Base-by-base conservation (phyloP, 2,888 invertebrate species). In the Drosophila falleni region DNA sequence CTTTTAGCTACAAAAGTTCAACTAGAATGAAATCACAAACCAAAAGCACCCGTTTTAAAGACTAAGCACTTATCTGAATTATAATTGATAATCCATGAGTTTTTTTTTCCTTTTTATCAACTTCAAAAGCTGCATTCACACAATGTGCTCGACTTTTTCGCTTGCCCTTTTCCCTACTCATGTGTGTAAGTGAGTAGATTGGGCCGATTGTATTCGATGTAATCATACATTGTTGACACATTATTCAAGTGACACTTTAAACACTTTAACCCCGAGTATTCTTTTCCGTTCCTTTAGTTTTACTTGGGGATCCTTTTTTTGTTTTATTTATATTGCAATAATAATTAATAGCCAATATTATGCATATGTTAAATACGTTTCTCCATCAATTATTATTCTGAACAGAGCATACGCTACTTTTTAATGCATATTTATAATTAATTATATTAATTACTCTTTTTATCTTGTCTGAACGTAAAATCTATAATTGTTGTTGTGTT, bases 161-260 rank as follows among this genome's bases (percentile, higher is more conserved):
- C 44, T 55, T 49, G 29, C 41, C 60, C 26, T 53, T 47, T 60
- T 54, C 26, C 33, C 29, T 39, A 1, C 62, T 26, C 5, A 37
- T 10, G 31, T 65, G 60, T 50, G 29, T 13, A 4, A 44, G 67
- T 44, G 61, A 46, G 19, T 44, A 46, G 15, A 60, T 53, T 44
- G 47, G 58, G 41, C 69, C 61, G 81, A 78, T 75, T 80, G 67
- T 69, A 54, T 68, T 75, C 69, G 73, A 75, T 75, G 80, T 78
- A 81, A 83, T 80, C 80, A 71, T 76, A 80, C 81, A 78, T 86
- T 87, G 78, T 85, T 87, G 80, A 71, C 72, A 78, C 80, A 80
- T 74, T 80, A 74, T 75, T 83, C 64, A 61, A 81, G 68, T 65
- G 73, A 13, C 68, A 80, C 74, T 78, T 70, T 59, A 47, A 51